These are phyloP conservation scores for Euzophera pinguis DNA, from an alignment of 2,888 invertebrate species.

Conservation along the genomic window DNA sequence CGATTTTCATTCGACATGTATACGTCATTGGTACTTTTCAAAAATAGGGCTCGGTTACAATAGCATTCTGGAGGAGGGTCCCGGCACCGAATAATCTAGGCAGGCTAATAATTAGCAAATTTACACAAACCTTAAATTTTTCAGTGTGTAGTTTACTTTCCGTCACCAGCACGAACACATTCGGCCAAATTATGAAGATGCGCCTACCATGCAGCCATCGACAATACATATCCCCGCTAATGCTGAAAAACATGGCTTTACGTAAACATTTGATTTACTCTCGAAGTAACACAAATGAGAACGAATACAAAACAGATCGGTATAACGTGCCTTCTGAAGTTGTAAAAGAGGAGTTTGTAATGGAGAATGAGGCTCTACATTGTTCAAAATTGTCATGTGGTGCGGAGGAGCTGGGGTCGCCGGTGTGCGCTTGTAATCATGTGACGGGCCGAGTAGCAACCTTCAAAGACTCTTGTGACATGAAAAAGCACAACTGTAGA, in stretches of 20 bases:
- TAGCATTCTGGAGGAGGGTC: too few species aligned
- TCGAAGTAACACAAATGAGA: too few species aligned
- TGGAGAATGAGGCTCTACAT: conserved; percentile 22
- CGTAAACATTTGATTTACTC: not conserved
- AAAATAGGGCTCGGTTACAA: too few species aligned
- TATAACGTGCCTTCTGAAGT: not conserved
- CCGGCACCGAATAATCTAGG: too few species aligned
- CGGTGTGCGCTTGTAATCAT: conserved; percentile 39
- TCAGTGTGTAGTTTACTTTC: not conserved
- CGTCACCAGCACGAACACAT: not conserved
- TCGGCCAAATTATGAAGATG: not conserved
- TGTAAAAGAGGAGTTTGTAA: not conserved
- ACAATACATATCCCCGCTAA: not conserved
- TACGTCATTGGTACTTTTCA: too few species aligned
- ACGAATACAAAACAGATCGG: too few species aligned
- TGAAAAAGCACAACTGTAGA: conserved; percentile 38
- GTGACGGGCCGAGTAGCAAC: conserved; percentile 36
- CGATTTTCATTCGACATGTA: too few species aligned
- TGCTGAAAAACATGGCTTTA: not conserved
- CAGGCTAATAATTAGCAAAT: too few species aligned
- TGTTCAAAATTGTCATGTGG: conserved; percentile 29
- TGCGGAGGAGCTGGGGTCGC: conserved; percentile 4
- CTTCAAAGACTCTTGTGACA: conserved; percentile 37
- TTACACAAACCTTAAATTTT: not conserved
- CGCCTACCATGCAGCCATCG: not conserved